These are phyloP conservation scores for Cryptotis parvus DNA, from an alignment of 2,113 vertebrate genomes.

Conservation along the genomic window DNA sequence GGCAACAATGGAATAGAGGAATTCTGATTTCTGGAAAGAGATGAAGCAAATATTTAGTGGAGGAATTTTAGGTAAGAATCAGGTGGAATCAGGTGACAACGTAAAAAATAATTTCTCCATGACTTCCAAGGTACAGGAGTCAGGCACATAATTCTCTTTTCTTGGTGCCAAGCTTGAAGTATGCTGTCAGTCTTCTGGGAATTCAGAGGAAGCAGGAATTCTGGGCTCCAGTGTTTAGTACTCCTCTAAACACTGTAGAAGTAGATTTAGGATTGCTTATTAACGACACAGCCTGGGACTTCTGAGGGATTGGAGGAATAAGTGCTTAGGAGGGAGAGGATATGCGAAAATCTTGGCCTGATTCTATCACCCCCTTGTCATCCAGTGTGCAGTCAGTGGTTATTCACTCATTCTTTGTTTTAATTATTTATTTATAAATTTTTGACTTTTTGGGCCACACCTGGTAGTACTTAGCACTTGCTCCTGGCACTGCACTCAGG, in stretches of 20 bases:
- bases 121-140: background rate
- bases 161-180: background rate
- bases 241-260: conserved; percentile 33
- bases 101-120: background rate
- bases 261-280: conserved; percentile 17
- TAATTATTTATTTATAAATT: no score
- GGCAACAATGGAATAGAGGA: background rate
- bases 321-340: background rate
- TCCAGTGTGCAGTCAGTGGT: background rate
- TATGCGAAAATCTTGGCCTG: background rate
- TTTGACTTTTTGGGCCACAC: no score
- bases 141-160: background rate
- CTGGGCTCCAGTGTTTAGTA: background rate
- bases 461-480: no score
- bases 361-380: background rate
- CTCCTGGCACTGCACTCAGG: no score
- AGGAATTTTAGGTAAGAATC: conserved; percentile 6
- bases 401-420: background rate
- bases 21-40: background rate
- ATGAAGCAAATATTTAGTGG: background rate
- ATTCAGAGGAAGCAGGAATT: background rate
- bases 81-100: background rate
- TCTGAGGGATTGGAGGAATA: background rate
- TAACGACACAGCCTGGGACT: background rate
- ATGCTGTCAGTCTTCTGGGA: background rate